Conservation (phyloP, 2,888 invertebrate species). For the Beris chalybata region DNA sequence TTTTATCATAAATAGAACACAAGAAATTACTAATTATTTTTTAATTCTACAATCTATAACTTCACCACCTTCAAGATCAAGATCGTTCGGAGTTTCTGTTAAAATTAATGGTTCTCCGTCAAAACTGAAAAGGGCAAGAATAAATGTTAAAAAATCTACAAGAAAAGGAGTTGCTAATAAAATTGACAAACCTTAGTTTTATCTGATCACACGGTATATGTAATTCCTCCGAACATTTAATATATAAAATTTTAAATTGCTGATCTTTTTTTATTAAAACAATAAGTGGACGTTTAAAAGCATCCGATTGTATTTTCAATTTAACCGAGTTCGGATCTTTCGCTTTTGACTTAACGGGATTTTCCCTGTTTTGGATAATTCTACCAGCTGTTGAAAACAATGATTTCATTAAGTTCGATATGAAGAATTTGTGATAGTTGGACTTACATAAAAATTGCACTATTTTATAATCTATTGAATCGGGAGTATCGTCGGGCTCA, state of each 20-base stretch:
- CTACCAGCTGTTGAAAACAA: conserved; percentile 16
- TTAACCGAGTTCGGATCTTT: conserved; percentile 43
- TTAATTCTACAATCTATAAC: conserved; percentile 46
- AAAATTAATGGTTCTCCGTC: conserved; percentile 50
- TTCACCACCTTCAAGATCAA: conserved; percentile 52
- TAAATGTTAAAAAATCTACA: background rate
- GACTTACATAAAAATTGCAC: conserved; percentile 48
- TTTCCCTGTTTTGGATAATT: conserved; percentile 1
- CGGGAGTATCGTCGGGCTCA: conserved; percentile 46
- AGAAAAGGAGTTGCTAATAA: background rate
- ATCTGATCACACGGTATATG: conserved; percentile 40
- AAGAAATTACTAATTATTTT: background rate
- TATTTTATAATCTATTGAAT: conserved; percentile 46
- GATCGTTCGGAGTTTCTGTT: conserved; percentile 47
- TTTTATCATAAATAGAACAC: background rate
- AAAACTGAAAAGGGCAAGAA: conserved; percentile 43
- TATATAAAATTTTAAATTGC: conserved; percentile 47
- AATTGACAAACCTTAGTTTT: conserved; percentile 12
- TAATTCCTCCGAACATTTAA: conserved; percentile 51
- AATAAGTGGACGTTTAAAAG: conserved; percentile 47
- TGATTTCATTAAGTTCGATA: background rate
- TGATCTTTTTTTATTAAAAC: conserved; percentile 46
- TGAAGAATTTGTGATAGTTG: background rate
- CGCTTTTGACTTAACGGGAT: background rate
- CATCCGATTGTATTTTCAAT: conserved; percentile 50